A percentile compares a stretch with the other conserved stretches of the same genome.
Evolutionary conservation across 2,113 vertebrate genomes (phyloP).

Genomic region (Gadus macrocephalus): DNA sequence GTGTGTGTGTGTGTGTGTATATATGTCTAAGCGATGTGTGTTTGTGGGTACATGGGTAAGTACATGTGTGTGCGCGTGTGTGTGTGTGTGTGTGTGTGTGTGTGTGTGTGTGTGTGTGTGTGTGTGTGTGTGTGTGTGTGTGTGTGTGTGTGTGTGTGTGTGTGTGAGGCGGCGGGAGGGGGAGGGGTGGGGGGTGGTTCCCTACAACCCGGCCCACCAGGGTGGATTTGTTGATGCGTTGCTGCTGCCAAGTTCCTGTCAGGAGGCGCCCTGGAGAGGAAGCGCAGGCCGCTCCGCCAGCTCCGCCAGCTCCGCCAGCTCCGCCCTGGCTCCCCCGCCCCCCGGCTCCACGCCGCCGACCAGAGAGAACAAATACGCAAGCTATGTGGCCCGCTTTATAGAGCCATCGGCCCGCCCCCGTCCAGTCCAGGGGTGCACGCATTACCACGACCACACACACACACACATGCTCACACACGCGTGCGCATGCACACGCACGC

Average conservation of each 20-base stretch:
- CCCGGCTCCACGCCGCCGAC: background rate
- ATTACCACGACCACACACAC: no score
- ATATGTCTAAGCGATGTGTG: no score
- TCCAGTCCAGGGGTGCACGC: background rate
- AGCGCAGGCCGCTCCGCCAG: constrained; percentile 66
- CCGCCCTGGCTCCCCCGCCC: no score
- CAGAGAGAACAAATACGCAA: no score
- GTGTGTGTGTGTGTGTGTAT: no score
- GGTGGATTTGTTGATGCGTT: constrained; percentile 74
- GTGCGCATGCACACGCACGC: no score
- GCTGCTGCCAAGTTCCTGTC: constrained; percentile 75
- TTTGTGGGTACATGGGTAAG: no score
- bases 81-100: no score
- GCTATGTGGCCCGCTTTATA: background rate
- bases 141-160: background rate
- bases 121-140: background rate
- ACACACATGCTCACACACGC: no score
- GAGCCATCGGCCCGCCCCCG: background rate
- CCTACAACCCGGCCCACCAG: constrained; percentile 64
- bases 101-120: no score
- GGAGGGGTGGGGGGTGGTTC: constrained; percentile 27
- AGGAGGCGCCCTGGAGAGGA: constrained; percentile 71
- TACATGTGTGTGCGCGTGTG: no score
- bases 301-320: constrained; percentile 59
- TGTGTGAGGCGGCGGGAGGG: background rate